Conservation (phyloP, 2,797 vertebrate species). For the Acropternis orthonyx region DNA sequence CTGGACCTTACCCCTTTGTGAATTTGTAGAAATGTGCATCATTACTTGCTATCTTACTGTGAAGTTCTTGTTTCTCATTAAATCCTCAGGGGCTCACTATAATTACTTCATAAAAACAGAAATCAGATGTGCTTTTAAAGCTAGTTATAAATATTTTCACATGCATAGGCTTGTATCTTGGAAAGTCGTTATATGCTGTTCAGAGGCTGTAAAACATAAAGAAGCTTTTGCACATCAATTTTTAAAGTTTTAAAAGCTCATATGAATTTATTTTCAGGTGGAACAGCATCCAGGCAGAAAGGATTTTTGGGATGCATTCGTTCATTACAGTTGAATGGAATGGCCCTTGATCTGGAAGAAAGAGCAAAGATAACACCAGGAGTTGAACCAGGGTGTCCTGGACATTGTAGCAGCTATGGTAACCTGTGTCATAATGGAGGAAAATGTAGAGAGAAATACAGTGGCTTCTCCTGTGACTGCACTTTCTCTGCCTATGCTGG, state of each 20-base stretch:
- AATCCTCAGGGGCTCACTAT: neutral
- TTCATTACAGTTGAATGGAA: constrained; percentile 87
- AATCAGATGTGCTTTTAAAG: neutral
- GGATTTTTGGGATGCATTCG: constrained; percentile 92
- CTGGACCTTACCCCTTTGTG: neutral
- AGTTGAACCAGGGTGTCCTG: constrained; percentile 88
- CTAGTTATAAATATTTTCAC: neutral
- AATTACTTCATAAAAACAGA: neutral
- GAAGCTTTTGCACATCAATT: neutral
- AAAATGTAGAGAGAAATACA: constrained; percentile 83
- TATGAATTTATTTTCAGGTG: constrained; percentile 77
- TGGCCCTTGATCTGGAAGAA: constrained; percentile 87
- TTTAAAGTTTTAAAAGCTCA: neutral
- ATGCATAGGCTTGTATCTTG: neutral
- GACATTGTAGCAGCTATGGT: constrained; percentile 92
- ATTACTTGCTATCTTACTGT: neutral
- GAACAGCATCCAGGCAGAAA: constrained; percentile 91
- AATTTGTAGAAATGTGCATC: neutral
- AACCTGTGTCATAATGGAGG: constrained; percentile 86
- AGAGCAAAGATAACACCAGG: constrained; percentile 89
- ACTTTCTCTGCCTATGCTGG: constrained; percentile 82
- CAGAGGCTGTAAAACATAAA: neutral
- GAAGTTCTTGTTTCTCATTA: neutral
- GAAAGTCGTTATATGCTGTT: neutral
- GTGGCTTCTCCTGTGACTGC: constrained; percentile 89